Evolutionary conservation across 1,140 invertebrate species (phyloP), one percentile per base, ranked within the genome.

Genomic region (Heliconius hermathena): DNA sequence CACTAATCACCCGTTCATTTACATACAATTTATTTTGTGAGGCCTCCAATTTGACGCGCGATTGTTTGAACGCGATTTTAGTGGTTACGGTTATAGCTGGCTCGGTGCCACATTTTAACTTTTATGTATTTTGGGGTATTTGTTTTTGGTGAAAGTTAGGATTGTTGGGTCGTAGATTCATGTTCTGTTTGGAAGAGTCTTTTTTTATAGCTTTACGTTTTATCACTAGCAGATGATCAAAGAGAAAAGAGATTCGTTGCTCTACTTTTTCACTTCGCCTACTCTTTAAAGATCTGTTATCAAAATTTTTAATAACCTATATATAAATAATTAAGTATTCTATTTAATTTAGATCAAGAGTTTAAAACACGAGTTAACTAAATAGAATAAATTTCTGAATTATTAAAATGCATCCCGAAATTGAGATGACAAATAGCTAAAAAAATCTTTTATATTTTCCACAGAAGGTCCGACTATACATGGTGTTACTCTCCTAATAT

Each of bases 1-100:
- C 86, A 85, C 87, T 90, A 88, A 88, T 90, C 87, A 88, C 87
- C 81, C 77, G 83, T 85, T 85, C 88, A 90, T 90, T 90, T 89
- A 86, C 88, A 89, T 90, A 89, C 87, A 88, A 86, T 85, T 89
- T 90, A 85, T 87, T 90, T 89, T 86, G 83, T 79, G 81, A 81
- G 84, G 84, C 81, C 82, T 81, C 83, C 84, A 85, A 83, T 85
- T 83, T 85, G 83, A 84, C 83, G 87, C 76, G 74, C 81, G 83
- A 83, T 86, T 87, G 85, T 85, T 87, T 85, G 83, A 82, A 78
- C 81, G 83, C 83, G 83, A 85, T 84, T 87, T 84, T 82, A 87
- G 82, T 82, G 85, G 76, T 74, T 81, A 82, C 73, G 38, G 52
- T 36, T 26, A n/a, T 49, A 16, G 26, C 72, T 73, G 29, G 74